These are phyloP conservation scores for Trichopria drosophilae DNA, from an alignment of 2,888 invertebrate genomes.

Conservation along the genomic window DNA sequence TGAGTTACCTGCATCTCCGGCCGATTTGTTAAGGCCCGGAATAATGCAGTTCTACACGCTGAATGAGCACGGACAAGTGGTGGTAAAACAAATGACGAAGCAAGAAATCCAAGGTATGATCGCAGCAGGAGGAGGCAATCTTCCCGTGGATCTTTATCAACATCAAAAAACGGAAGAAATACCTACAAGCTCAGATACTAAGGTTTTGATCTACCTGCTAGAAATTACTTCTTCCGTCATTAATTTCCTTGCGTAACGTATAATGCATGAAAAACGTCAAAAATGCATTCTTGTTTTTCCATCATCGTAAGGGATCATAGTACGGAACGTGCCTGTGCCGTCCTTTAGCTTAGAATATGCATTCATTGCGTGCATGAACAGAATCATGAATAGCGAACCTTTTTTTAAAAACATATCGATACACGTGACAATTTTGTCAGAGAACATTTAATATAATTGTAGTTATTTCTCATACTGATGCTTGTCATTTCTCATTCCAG, in stretches of 20 bases:
- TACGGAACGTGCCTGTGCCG: no score
- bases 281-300: slow-evolving; percentile 12
- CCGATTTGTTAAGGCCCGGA: slow-evolving; percentile 77
- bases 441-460: neutral
- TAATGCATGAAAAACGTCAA: slow-evolving; percentile 17
- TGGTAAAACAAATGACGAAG: slow-evolving; percentile 81
- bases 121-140: slow-evolving; percentile 70
- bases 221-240: neutral
- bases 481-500: slow-evolving; percentile 39
- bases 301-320: no score
- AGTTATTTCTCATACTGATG: neutral
- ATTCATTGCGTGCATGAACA: no score
- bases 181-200: slow-evolving; percentile 42
- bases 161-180: slow-evolving; percentile 47
- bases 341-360: no score
- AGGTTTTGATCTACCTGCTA: slow-evolving; percentile 35
- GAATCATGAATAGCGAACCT: no score
- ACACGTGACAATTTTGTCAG: neutral
- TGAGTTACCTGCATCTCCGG: slow-evolving; percentile 67
- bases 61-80: slow-evolving; percentile 79
- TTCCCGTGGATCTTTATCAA: slow-evolving; percentile 50
- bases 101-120: slow-evolving; percentile 84
- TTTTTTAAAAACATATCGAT: no score
- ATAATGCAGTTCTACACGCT: slow-evolving; percentile 86
- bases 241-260: neutral